Base-by-base conservation (phyloP, 2,113 vertebrate genomes). In the Misgurnus anguillicaudatus region DNA sequence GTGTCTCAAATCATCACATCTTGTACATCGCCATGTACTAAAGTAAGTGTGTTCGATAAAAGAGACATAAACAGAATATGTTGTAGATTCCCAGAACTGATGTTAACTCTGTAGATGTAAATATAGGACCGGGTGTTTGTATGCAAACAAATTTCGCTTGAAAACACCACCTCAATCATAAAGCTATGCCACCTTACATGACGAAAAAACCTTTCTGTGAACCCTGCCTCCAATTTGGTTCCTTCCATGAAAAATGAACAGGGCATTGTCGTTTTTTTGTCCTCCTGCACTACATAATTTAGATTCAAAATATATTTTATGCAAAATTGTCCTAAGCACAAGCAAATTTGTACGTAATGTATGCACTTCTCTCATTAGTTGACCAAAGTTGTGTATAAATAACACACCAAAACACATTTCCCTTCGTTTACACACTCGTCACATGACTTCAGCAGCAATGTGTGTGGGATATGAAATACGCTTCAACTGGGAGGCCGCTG, bases 391-490 rank as follows among this genome's bases (percentile, higher is more conserved):
- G 48, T 51, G 48, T 16, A 51, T 13, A 51, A 51, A 14, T 14
- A 14, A 51, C 16, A 51, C 48, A 51, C 24, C 24, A 31, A 2
- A 45, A 45, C 42, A 45, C 5, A 57, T 17, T 31, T 62, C 51
- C 16, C 21, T 17, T 64, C 51, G 11, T 64, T n/a, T 64, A 72
- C 66, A 74, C 75, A 47, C 62, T 63, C 62, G 70, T 70, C 89
- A 88, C 86, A 88, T 89, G 86, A 90, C 86, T 68, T 19, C 31
- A 81, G 80, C 31, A 81, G 80, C 31, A 61, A 80, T 84, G 78
- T 84, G 77, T 78, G 90, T 91, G 85, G 91, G 91, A 73, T 84
- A 82, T 75, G 62, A 87, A 86, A 79, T 85, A 88, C 85, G 81
- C 80, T 70, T 76, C 31, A 82, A 39, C 77, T 85, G 84, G 87